phyloP scores from a whole-genome alignment of 2,113 vertebrate species.

The Haemorhous mexicanus region DNA sequence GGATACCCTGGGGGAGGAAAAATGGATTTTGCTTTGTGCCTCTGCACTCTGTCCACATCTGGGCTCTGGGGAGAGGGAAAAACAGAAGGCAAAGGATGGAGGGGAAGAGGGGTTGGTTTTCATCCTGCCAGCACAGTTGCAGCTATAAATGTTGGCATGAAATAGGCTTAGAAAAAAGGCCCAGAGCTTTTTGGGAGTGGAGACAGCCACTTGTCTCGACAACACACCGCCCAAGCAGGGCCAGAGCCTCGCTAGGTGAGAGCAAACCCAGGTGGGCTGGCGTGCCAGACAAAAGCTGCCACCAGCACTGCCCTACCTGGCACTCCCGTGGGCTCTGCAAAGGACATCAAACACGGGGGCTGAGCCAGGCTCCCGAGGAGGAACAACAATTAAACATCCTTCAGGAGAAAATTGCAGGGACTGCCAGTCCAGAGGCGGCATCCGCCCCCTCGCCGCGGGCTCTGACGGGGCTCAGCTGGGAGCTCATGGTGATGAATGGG shows the following conservation, averaged over 20 bases:
- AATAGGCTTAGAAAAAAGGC: constrained; percentile 13
- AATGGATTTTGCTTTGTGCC: not conserved
- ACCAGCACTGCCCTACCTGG: not conserved
- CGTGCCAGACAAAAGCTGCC: constrained; percentile 4
- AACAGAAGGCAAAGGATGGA: not conserved
- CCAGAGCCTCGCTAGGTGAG: not conserved
- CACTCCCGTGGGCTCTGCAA: not conserved
- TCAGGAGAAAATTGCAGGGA: constrained; percentile 8
- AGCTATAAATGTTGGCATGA: not conserved
- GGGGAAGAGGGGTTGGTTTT: not conserved
- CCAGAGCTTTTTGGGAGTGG: not conserved
- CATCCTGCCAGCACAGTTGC: not conserved
- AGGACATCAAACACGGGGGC: constrained; percentile 16
- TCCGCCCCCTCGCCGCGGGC: not conserved
- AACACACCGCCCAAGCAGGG: not conserved
- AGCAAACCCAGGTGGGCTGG: constrained; percentile 1
- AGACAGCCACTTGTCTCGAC: not conserved
- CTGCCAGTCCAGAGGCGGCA: constrained; percentile 2
- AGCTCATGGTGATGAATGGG: not conserved
- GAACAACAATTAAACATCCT: constrained; percentile 22
- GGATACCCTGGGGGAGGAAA: not conserved
- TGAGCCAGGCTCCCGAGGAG: not conserved
- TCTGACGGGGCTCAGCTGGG: not conserved
- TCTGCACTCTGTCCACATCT: not conserved
- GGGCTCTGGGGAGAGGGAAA: not conserved